Evolutionary conservation across 2,888 invertebrate species (phyloP).

Genomic region (Hybos culiciformis): DNA sequence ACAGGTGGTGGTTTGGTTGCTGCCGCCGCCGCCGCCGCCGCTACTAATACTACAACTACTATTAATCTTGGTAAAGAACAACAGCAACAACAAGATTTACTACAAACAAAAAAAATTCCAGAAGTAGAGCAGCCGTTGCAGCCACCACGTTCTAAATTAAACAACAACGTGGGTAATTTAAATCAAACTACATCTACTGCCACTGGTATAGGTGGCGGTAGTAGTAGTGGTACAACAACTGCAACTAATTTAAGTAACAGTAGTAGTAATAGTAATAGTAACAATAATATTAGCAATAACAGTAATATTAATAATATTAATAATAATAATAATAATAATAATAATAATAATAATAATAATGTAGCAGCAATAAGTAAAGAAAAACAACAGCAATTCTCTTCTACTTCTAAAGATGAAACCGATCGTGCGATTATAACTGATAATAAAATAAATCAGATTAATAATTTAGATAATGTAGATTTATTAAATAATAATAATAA

Average conservation of each 20-base stretch:
- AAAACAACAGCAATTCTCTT: not conserved
- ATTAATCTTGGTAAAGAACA: constrained; percentile 21
- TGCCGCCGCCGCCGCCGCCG: no score
- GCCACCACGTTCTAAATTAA: not conserved
- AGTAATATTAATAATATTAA: not conserved
- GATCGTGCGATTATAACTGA: not conserved
- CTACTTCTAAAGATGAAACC: not conserved
- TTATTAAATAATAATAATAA: not conserved
- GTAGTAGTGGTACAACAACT: constrained; percentile 8
- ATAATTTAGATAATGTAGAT: not conserved
- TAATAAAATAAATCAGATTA: not conserved
- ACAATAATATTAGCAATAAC: no score
- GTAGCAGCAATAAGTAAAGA: no score
- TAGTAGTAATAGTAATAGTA: not conserved
- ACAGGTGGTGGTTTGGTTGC: constrained; percentile 10
- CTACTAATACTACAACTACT: no score
- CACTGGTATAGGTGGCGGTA: constrained; percentile 9
- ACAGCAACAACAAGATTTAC: constrained; percentile 12
- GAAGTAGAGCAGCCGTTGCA: constrained; percentile 2
- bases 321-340: not conserved
- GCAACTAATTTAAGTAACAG: no score
- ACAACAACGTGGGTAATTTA: not conserved
- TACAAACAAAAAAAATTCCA: constrained; percentile 1
- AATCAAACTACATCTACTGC: not conserved
- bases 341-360: not conserved